phyloP scores from a whole-genome alignment of 2,797 vertebrate species.

The Taenioides sp. region DNA sequence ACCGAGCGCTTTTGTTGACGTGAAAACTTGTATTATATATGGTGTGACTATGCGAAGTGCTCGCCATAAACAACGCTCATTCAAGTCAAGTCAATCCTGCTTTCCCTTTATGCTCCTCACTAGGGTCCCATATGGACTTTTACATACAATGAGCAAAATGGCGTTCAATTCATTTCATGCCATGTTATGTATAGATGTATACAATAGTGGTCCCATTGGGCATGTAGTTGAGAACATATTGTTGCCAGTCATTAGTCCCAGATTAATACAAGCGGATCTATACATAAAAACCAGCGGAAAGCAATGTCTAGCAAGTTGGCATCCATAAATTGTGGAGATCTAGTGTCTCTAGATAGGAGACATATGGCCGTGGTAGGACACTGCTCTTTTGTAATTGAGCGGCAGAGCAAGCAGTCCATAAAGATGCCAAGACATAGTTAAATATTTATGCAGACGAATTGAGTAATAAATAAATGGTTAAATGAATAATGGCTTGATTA shows the following conservation, averaged over 20 bases:
- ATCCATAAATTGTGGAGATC: slow-evolving; percentile 75
- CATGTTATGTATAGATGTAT: slow-evolving; percentile 46
- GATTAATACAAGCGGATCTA: slow-evolving; percentile 63
- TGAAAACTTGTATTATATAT: slow-evolving; percentile 59
- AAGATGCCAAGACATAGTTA: slow-evolving; percentile 86
- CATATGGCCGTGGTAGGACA: slow-evolving; percentile 82
- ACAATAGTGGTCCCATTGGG: slow-evolving; percentile 45
- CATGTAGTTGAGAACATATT: slow-evolving; percentile 58
- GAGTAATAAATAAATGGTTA: slow-evolving; percentile 84
- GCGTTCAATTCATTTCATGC: slow-evolving; percentile 43
- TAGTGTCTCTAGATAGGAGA: slow-evolving; percentile 74
- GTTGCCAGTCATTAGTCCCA: slow-evolving; percentile 65
- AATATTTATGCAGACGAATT: slow-evolving; percentile 86
- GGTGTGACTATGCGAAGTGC: slow-evolving; percentile 49
- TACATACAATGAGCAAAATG: slow-evolving; percentile 46
- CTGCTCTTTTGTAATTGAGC: slow-evolving; percentile 76
- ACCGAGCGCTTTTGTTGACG: slow-evolving; percentile 57
- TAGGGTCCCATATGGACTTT: slow-evolving; percentile 44
- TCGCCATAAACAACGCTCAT: slow-evolving; percentile 50
- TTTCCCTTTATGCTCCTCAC: slow-evolving; percentile 25
- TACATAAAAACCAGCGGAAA: slow-evolving; percentile 65
- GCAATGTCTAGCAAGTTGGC: slow-evolving; percentile 55
- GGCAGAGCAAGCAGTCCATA: slow-evolving; percentile 83
- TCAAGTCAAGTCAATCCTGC: slow-evolving; percentile 36
- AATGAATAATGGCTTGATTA: slow-evolving; percentile 80